These are phyloP conservation scores for Pachypeltis micranthus DNA, from an alignment of 1,140 invertebrate species.

Conservation along the genomic window DNA sequence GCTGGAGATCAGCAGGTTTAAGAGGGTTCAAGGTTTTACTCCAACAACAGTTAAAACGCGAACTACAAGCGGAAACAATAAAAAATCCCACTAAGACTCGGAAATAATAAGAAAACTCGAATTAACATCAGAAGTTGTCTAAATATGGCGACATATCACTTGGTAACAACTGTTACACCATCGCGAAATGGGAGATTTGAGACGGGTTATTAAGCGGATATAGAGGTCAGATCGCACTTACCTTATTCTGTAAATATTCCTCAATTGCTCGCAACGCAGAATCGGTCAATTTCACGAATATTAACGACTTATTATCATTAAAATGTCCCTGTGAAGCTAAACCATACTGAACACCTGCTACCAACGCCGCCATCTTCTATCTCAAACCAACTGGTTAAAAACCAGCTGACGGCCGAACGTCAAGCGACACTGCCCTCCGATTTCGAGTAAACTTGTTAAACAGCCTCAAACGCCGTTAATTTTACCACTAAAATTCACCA, in stretches of 20 bases:
- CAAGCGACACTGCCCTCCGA: neutral
- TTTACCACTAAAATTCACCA: neutral
- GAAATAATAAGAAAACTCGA: too few species aligned
- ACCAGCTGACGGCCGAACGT: constrained; percentile 30
- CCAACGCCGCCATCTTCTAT: constrained; percentile 81
- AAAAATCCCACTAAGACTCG: too few species aligned
- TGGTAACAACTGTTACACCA: constrained; percentile 25
- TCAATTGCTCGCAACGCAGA: constrained; percentile 82
- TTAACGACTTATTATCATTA: constrained; percentile 75
- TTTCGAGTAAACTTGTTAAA: neutral
- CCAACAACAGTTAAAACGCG: too few species aligned
- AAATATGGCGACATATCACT: constrained; percentile 29
- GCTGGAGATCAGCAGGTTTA: too few species aligned
- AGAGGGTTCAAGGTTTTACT: too few species aligned
- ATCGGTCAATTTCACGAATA: constrained; percentile 91
- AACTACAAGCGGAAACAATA: too few species aligned
- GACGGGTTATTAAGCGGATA: neutral
- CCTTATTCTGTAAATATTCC: constrained; percentile 73
- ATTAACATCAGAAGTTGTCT: constrained; percentile 10
- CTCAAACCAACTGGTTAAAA: constrained; percentile 32
- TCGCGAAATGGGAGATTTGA: constrained; percentile 17
- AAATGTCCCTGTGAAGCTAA: constrained; percentile 77
- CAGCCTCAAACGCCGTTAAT: neutral
- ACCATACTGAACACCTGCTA: constrained; percentile 88
- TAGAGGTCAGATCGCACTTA: constrained; percentile 40